A percentile compares a stretch with the other conserved stretches of the same genome.
phyloP scores from a whole-genome alignment of 2,113 vertebrate species.

The Tragelaphus scriptus region DNA sequence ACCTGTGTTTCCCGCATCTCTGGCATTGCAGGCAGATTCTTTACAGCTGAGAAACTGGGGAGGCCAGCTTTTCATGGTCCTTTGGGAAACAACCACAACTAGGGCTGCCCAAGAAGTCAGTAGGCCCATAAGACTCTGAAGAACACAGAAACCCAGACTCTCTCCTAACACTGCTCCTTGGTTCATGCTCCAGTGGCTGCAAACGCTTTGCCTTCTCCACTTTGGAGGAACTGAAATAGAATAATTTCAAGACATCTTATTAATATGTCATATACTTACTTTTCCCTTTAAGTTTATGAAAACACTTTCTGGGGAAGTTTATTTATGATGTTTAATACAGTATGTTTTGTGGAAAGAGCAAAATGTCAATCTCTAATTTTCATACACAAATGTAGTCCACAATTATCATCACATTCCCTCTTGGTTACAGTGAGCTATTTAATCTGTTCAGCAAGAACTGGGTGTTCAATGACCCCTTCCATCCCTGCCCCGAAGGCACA shows the following conservation, averaged over 20 bases:
- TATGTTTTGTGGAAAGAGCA: not conserved
- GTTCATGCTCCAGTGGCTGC: not conserved
- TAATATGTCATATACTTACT: not conserved
- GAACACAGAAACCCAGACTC: not conserved
- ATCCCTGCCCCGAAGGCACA: not conserved
- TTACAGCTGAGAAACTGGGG: not conserved
- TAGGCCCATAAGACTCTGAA: not conserved
- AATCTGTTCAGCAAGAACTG: not conserved
- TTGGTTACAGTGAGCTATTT: not conserved
- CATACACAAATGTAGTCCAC: not conserved
- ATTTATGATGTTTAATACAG: not conserved
- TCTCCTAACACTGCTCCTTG: not conserved
- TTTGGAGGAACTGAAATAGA: not conserved
- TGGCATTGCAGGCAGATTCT: not conserved
- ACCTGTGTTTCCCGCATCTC: not conserved
- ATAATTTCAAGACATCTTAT: not conserved
- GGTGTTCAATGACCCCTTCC: not conserved
- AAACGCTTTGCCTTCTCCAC: not conserved
- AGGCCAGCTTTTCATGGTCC: not conserved
- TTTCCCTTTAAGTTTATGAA: not conserved
- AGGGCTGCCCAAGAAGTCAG: not conserved
- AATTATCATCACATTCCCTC: not conserved
- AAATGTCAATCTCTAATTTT: not conserved
- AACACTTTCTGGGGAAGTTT: not conserved
- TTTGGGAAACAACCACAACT: accelerated